Evolutionary conservation across 1,140 invertebrate species (phyloP), one percentile per base, ranked within the genome.

Genomic region (Ips typographus): DNA sequence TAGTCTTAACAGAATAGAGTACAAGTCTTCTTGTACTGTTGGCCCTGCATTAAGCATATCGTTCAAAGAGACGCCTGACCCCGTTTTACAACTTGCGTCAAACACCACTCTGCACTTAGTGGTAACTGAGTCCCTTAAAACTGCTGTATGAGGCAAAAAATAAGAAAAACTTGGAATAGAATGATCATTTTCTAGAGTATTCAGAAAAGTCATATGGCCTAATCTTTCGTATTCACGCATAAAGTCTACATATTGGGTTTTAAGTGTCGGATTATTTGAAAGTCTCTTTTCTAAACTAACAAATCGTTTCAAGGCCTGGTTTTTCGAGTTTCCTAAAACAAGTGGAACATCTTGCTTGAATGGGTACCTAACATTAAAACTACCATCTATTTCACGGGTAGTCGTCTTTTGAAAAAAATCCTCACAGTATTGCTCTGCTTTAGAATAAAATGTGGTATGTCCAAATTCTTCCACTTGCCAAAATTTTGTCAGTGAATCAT

Each of bases 81-180:
- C 58, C 1, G 77, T 78, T 63, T 79, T 78, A 3, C 71, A 62
- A 8, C 77, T 79, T 0, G 75, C 80, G 68, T 81, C 75, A 70
- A 80, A 80, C 2, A 81, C 79, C 1, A 80, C 73, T 41, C 79
- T 58, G 4, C 77, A 57, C 64, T 80, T 77, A 0, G 75, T 76
- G 7, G 79, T 38, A 61, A 55, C 6, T 73, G 74, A 43, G 67
- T 59, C 7, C 64, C 72, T 74, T 2, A 79, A 3, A 0, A 83
- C 78, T 4, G 74, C 73, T 55, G 79, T 77, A 70, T 83, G 81
- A 1, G 80, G 80, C 37, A 83, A 64, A 61, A 76, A 75, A 64
- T 73, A 78, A 6, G 51, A 56, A n/a, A 42, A 1, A 39, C 2
- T 65, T 56, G 49, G 55, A 40, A 62, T 61, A 7, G 59, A 64